Conservation (phyloP, 2,797 vertebrate species). For the Chiloscyllium punctatum region DNA sequence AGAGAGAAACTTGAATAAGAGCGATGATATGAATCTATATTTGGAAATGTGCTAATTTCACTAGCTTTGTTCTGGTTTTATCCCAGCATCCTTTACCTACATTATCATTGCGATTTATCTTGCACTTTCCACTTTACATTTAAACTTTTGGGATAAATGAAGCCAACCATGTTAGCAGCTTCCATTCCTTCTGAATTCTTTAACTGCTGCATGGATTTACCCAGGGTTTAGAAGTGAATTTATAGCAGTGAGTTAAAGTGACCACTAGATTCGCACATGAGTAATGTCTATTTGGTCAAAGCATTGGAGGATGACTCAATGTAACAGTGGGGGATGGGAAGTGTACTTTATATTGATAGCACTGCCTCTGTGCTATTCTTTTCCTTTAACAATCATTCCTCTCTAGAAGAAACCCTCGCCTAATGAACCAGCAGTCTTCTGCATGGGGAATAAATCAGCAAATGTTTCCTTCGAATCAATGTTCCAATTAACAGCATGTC, state of each 20-base stretch:
- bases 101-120: constrained; percentile 29
- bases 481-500: constrained; percentile 22
- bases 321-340: background rate
- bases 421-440: constrained; percentile 32
- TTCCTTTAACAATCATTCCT: constrained; percentile 12
- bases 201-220: constrained; percentile 16
- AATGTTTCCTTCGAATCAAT: constrained; percentile 33
- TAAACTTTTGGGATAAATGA: constrained; percentile 25
- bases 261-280: constrained; percentile 14
- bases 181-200: constrained; percentile 29
- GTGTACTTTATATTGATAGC: constrained; percentile 16
- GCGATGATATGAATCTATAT: constrained; percentile 1
- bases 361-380: background rate
- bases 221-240: constrained; percentile 13
- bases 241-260: constrained; percentile 18
- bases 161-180: constrained; percentile 19
- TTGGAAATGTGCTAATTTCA: constrained; percentile 31
- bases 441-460: constrained; percentile 33
- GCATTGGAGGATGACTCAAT: background rate
- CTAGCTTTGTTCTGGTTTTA: background rate
- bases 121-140: background rate
- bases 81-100: background rate
- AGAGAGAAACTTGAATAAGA: background rate
- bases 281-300: constrained; percentile 17
- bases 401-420: constrained; percentile 1